Evolutionary conservation across 2,113 vertebrate genomes (phyloP).

Genomic region (Ptyas mucosa): DNA sequence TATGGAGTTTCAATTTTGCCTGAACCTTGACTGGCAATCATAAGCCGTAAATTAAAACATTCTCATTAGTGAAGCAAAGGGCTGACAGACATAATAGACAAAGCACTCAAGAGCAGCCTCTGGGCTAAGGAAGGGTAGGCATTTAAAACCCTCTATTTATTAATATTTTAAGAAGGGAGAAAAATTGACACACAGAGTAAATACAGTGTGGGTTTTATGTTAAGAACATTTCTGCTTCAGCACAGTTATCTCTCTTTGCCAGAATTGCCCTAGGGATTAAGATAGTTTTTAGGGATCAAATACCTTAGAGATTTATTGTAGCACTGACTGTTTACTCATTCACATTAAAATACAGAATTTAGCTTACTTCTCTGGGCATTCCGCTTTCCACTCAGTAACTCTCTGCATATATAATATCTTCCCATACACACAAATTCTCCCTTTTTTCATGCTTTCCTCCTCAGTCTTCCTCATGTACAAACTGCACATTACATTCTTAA

Average conservation of each 20-base stretch:
- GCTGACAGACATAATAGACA: constrained; percentile 6
- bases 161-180: constrained; percentile 17
- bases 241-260: constrained; percentile 72
- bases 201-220: constrained; percentile 64
- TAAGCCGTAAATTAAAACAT: constrained; percentile 33
- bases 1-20: constrained; percentile 24
- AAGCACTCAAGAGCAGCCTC: constrained; percentile 13
- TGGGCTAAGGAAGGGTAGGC: neutral
- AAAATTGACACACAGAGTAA: constrained; percentile 46
- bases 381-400: constrained; percentile 7
- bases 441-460: neutral
- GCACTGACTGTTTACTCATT: constrained; percentile 64
- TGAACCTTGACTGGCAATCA: constrained; percentile 29
- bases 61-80: constrained; percentile 22
- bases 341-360: constrained; percentile 64
- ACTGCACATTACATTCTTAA: neutral
- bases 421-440: neutral
- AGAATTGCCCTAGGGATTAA: constrained; percentile 78
- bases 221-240: constrained; percentile 70
- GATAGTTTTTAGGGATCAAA: constrained; percentile 77
- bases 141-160: constrained; percentile 33
- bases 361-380: constrained; percentile 43
- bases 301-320: constrained; percentile 68
- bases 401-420: neutral
- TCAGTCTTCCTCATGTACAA: neutral